A percentile compares a stretch with the other conserved stretches of the same genome.
Conservation (phyloP, 37 sponge, comb jelly and placozoan species). For the Geodia barretti region DNA sequence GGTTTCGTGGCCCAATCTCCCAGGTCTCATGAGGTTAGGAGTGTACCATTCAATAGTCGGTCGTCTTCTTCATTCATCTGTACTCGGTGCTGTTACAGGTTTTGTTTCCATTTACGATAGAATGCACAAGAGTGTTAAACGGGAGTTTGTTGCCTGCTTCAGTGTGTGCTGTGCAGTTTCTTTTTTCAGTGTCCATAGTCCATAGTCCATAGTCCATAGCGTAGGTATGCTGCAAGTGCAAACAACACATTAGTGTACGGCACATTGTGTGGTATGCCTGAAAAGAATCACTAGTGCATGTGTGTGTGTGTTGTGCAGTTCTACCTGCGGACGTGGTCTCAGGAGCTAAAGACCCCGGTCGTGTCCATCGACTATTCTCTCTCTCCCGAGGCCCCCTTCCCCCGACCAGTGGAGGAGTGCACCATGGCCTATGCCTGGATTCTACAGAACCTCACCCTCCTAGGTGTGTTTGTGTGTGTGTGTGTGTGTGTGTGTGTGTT, state of each 20-base stretch:
- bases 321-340: constrained; percentile 85
- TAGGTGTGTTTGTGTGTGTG: constrained; percentile 40
- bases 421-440: constrained; percentile 90
- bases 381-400: constrained; percentile 92
- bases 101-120: no score
- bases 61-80: background rate
- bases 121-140: no score
- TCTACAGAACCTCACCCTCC: constrained; percentile 67
- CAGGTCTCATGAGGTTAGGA: constrained; percentile 83
- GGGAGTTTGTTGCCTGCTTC: no score
- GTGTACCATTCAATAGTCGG: background rate
- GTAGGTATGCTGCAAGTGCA: no score
- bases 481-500: background rate
- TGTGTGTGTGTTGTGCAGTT: constrained; percentile 31
- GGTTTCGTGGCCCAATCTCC: constrained; percentile 91
- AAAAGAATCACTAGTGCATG: no score
- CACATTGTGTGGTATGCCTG: no score
- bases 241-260: no score
- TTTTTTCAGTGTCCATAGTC: no score
- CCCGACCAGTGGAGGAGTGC: constrained; percentile 89
- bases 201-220: no score
- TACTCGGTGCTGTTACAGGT: no score
- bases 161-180: no score
- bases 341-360: constrained; percentile 82
- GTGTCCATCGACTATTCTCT: constrained; percentile 90